Base-by-base conservation (phyloP, 1,140 invertebrate genomes). In the Callitettix versicolor region DNA sequence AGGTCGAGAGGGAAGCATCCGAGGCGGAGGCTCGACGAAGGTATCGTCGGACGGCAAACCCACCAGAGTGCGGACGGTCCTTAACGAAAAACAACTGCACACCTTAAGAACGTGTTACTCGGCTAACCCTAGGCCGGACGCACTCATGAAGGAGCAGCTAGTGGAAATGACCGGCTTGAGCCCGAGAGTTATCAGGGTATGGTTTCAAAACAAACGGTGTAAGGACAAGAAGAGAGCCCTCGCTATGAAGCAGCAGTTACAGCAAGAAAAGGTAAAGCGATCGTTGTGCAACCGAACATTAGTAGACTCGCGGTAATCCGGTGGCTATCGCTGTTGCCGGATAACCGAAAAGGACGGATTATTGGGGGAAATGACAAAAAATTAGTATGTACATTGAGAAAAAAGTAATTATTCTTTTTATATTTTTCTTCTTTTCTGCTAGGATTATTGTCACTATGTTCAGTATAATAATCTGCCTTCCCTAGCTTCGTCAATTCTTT, bases 171-270 rank as follows among this genome's bases (percentile, higher is more conserved):
- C 96, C 0, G 84, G 90, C 0, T 79, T 99, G 2, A 94, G 88
- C 63, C 93, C 94, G 1, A 73, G 95, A 17, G 95, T 99, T 53
- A 98, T 98, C 64, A 79, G 95, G 64, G 95, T 98, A 15, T 98
- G 95, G 95, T 98, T 97, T 75, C 92, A 99, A 73, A 99, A 99
- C 74, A 99, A 99, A 71, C 74, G 96, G 26, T 99, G 95, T 76
- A 99, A 99, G 72, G 96, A 99, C 73, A 99, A 99, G 74, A 99
- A 99, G 75, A 87, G 91, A 66, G 93, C 88, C 34, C 89, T 97
- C 33, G 84, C 95, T 58, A 88, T 97, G 80, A 97, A 97, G 71
- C 89, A 97, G 72, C 91, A 97, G 70, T 91, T 96, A 81, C 81
- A 88, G 62, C 90, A 94, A 67, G 95, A 98, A 73, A 98, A 98